Evolutionary conservation across 2,888 invertebrate genomes (phyloP), one percentile per base, ranked within the genome.

Genomic region (Tetragonisca angustula): DNA sequence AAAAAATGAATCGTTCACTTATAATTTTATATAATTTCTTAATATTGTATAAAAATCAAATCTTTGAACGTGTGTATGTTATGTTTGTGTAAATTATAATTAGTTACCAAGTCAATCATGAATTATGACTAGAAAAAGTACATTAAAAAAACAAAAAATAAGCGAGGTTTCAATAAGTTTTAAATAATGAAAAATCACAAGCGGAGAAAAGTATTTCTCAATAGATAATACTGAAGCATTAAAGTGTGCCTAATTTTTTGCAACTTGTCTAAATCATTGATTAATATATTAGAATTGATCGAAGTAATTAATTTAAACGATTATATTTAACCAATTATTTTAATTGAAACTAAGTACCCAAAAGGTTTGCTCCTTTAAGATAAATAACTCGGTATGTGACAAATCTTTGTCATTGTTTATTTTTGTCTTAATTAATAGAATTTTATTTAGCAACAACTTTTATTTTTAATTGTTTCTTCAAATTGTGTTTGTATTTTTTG

Each of bases 241-340:
- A 87, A 89, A 90, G 89, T 90, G 91, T 92, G 91, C 91, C 92
- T 92, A 92, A 92, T 82, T 65, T 72, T 68, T 76, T 81, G 72
- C 54, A 27, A 82, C 62, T 56, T 77, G 21, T 83, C 21, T 82
- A 50, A 75, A 43, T 36, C 36, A 49, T 72, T 64, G 61, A 83
- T 81, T 50, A 67, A 68, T 54, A 32, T n/a, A n/a, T 76, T 68
- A 76, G 56, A 43, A 64, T 72, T 64, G n/a, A 50, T 72, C n/a
- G 2, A 43, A 56, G 24, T 50, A 54, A 76, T 71, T 81, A 62
- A 32, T 68, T 56, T 24, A 81, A 65, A 32, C 54, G 50, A 49
- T 5, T 32, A n/a, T 59, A 59, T 54, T 65, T 43, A 43, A 68
- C 4, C 27, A 50, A 50, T 68, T 17, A 32, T 27, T 72, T 62